A percentile compares a stretch with the other conserved stretches of the same genome.
Evolutionary conservation across 2,797 vertebrate species (phyloP).

Genomic region (Eidolon dupreanum): DNA sequence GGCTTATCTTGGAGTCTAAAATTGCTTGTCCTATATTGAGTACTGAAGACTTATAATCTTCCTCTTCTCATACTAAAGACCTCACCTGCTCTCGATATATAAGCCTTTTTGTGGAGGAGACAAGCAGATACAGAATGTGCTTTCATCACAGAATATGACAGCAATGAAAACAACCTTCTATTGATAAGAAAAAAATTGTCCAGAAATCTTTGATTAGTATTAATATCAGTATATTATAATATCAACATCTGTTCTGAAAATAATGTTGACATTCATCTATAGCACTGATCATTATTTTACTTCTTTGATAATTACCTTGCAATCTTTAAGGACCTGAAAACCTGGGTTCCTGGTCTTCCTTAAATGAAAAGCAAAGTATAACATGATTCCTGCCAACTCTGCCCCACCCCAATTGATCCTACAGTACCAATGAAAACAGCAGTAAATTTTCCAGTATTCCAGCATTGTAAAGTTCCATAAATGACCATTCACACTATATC

Average conservation of each 20-base stretch:
- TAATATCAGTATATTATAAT: not conserved
- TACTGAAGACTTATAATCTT: not conserved
- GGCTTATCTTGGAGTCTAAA: not conserved
- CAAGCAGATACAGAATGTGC: not conserved
- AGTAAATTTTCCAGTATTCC: not conserved
- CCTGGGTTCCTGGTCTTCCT: not conserved
- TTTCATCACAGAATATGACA: not conserved
- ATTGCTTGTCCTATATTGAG: not conserved
- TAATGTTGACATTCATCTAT: not conserved
- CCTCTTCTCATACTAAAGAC: not conserved
- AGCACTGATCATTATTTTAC: not conserved
- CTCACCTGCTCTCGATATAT: not conserved
- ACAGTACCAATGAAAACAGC: not conserved
- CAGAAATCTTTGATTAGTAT: not conserved
- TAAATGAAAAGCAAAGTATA: not conserved
- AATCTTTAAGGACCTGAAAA: not conserved
- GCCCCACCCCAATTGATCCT: not conserved
- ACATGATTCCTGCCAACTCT: not conserved
- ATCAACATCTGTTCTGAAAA: constrained; percentile 17
- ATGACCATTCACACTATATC: not conserved
- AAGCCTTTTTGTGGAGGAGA: not conserved
- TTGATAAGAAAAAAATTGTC: not conserved
- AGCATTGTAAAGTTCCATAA: not conserved
- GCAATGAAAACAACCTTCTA: not conserved
- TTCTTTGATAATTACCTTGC: not conserved